Base-by-base conservation (phyloP, 2,888 invertebrate genomes). In the Melangyna quadrimaculata region DNA sequence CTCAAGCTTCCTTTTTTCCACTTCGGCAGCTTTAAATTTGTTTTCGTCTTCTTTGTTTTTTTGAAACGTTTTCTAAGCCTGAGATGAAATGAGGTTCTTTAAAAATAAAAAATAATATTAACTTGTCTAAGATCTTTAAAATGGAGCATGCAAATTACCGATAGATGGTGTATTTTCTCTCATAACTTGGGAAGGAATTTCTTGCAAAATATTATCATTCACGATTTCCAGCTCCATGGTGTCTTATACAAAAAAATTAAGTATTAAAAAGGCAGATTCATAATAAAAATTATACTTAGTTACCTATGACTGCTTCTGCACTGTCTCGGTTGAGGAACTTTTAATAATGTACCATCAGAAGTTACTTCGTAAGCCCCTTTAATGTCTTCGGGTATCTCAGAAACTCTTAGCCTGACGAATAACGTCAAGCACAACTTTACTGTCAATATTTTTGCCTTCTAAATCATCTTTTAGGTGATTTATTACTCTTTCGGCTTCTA, bases 1-100 rank as follows among this genome's bases (percentile, higher is more conserved):
- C 5, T 19, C 14, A 35, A 59, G 29, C 57, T 57, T 57, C n/a
- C 57, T 29, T 57, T 57, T 32, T 32, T 35, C 10, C 17, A 32
- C 57, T 57, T 57, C 12, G 12, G 57, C 12, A 1, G 37, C 59
- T 19, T 35, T 35, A 35, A 32, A 7, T 59, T 59, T 19, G 19
- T 57, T 35, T 19, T 57, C 19, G 48, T 67, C 55, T 45, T 53
- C 43, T 35, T 61, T 61, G 8, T 59, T 72, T 72, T 61, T 45
- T 22, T 71, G 17, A 12, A 72, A 61, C 6, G 14, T 32, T 61
- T 48, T 59, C 48, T 59, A 59, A 19, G 48, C 59, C 32, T 45
- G 59, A 2, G 71, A 59, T 48, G 5, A 48, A 10, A 48, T 48
- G 24, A 2, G 48, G 48, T 24, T 48, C 1, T 24, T 22, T 14